Conservation (phyloP, 2,113 vertebrate genomes). For the Pomatorhinus ruficollis region DNA sequence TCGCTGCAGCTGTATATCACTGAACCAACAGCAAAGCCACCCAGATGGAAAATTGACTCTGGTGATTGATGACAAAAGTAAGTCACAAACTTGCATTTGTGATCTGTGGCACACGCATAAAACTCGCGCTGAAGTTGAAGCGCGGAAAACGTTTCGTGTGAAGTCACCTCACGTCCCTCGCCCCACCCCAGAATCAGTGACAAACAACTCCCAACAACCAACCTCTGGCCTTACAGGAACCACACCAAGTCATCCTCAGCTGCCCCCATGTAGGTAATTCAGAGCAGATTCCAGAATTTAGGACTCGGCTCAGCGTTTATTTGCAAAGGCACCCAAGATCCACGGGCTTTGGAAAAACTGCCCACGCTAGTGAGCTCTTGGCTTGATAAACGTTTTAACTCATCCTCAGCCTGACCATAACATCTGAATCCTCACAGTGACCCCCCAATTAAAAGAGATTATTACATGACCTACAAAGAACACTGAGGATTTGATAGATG, state of each 20-base stretch:
- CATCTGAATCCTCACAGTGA: neutral
- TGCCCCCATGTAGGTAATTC: neutral
- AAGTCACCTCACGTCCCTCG: rapidly evolving
- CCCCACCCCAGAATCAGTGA: neutral
- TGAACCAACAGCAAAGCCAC: neutral
- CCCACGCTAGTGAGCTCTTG: neutral
- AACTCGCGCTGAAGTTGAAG: rapidly evolving
- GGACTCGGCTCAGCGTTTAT: neutral
- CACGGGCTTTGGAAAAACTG: neutral
- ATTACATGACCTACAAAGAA: neutral
- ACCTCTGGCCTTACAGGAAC: neutral
- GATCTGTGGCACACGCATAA: neutral
- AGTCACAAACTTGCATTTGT: neutral
- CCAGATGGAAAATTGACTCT: constrained; percentile 13
- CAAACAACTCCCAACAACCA: neutral
- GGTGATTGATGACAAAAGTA: neutral
- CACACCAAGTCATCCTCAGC: neutral
- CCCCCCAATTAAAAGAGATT: neutral
- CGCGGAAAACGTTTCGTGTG: rapidly evolving
- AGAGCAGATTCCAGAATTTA: neutral
- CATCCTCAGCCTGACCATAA: neutral
- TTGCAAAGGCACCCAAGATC: neutral
- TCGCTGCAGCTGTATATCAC: neutral
- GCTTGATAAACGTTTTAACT: neutral
- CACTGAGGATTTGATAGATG: neutral